A percentile compares a stretch with the other conserved stretches of the same genome.
phyloP scores from a whole-genome alignment of 1,140 invertebrate species.

The Oedothorax gibbosus region DNA sequence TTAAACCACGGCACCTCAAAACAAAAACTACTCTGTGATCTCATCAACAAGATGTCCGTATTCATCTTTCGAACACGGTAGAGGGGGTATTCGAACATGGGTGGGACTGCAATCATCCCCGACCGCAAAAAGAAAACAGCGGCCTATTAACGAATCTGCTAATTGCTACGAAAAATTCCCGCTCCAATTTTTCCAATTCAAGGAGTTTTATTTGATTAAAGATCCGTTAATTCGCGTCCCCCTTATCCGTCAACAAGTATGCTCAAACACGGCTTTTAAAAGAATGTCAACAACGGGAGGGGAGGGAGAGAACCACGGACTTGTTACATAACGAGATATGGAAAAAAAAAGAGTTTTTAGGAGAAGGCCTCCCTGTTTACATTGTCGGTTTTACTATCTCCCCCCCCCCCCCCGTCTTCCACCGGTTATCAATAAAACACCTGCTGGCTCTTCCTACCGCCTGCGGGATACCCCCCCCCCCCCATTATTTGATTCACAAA shows the following conservation, averaged over 20 bases:
- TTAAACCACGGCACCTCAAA: too few species aligned
- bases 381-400: slow-evolving; percentile 49
- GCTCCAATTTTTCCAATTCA: too few species aligned
- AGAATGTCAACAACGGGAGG: slow-evolving; percentile 53
- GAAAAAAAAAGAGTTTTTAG: slow-evolving; percentile 42
- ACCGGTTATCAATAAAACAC: slow-evolving; percentile 57
- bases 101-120: too few species aligned
- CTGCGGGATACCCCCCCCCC: neutral
- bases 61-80: too few species aligned
- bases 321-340: slow-evolving; percentile 58
- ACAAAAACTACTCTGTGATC: too few species aligned
- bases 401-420: neutral
- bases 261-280: slow-evolving; percentile 56
- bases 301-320: slow-evolving; percentile 5
- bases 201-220: neutral
- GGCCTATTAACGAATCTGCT: too few species aligned
- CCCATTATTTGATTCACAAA: too few species aligned
- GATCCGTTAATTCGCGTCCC: slow-evolving; percentile 52
- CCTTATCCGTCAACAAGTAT: slow-evolving; percentile 56
- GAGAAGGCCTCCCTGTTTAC: slow-evolving; percentile 53
- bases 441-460: slow-evolving; percentile 50
- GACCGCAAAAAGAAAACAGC: too few species aligned
- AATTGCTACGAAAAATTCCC: too few species aligned
- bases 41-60: too few species aligned
- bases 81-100: too few species aligned